Evolutionary conservation across 2,797 vertebrate genomes (phyloP).

Genomic region (Macroramphosus scolopax): DNA sequence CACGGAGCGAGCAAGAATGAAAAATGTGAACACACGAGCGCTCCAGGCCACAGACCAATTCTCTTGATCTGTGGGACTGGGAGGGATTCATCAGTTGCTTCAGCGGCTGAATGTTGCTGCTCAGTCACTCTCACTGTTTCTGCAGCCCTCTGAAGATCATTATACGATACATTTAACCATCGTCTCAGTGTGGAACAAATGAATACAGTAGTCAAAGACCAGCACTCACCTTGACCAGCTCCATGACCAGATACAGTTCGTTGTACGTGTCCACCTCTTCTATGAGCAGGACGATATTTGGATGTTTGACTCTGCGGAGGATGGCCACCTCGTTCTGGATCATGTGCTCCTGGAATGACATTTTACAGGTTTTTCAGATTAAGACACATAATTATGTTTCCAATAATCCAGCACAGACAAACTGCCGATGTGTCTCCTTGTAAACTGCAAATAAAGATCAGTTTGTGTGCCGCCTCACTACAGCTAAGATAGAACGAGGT

Average conservation of each 20-base stretch:
- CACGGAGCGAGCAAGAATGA: slow-evolving; percentile 51
- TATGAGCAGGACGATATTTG: slow-evolving; percentile 95
- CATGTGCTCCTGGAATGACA: slow-evolving; percentile 89
- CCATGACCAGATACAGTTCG: slow-evolving; percentile 97
- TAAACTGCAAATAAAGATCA: not conserved
- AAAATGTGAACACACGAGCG: slow-evolving; percentile 55
- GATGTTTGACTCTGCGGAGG: slow-evolving; percentile 94
- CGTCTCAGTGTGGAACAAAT: no score
- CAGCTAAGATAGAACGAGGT: not conserved
- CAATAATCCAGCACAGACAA: not conserved
- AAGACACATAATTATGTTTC: not conserved
- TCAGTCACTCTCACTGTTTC: slow-evolving; percentile 25
- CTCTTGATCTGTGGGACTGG: slow-evolving; percentile 39
- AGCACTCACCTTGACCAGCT: slow-evolving; percentile 87
- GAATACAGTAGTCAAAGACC: not conserved
- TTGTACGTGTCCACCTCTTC: slow-evolving; percentile 97
- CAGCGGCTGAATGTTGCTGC: slow-evolving; percentile 15
- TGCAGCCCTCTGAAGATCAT: slow-evolving; percentile 21
- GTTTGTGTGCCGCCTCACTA: not conserved
- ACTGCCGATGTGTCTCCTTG: not conserved
- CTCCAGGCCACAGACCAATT: slow-evolving; percentile 48
- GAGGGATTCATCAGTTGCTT: slow-evolving; percentile 45
- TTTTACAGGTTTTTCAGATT: not conserved
- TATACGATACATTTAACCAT: no score
- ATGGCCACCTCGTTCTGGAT: slow-evolving; percentile 98